Base-by-base conservation (phyloP, 2,113 vertebrate species). In the Pelecanus crispus region DNA sequence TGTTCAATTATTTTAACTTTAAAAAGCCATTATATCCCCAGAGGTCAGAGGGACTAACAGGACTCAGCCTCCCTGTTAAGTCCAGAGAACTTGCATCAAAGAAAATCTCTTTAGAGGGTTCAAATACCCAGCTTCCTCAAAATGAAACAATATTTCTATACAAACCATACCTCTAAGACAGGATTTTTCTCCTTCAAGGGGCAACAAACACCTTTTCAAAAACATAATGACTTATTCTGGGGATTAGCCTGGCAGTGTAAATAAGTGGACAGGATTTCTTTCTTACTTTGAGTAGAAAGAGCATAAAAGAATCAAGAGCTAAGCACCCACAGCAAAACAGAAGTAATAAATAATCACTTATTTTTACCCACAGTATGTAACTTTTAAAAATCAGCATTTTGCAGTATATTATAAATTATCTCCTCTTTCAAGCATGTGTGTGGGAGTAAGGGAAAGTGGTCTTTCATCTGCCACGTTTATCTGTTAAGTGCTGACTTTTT, bases 371-470 rank as follows among this genome's bases (percentile, higher is more conserved):
- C 28, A 83, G 40, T 32, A 84, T 49, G 28, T 75, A 95, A 65
- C 77, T 77, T 92, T 94, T 84, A 45, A 94, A 93, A 95, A 80
- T 67, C 72, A 81, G 25, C 53, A 34, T 86, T 86, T 90, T 77
- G 34, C 59, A 73, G 42, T 16, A 29, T 49, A 47, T 86, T 92
- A 65, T 40, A 68, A 85, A 83, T 72, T 85, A 68, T 29, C 7
- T 88, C 8, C 25, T 73, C 21, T 71, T 79, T 40, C 50, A 83
- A 70, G 53, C 6, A 12, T 38, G 21, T 61, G 7, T 65, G 86
- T 66, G 72, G 91, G 82, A 83, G 50, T 53, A 83, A 77, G 55
- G 17, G 34, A n/a, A 89, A 89, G 38, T 45, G 50, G 31, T 73
- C 34, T 92, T 82, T 95, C 47, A 66, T 73, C 59, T 87, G 77